Conservation (phyloP, 2,113 vertebrate genomes). For the Hylia prasina region DNA sequence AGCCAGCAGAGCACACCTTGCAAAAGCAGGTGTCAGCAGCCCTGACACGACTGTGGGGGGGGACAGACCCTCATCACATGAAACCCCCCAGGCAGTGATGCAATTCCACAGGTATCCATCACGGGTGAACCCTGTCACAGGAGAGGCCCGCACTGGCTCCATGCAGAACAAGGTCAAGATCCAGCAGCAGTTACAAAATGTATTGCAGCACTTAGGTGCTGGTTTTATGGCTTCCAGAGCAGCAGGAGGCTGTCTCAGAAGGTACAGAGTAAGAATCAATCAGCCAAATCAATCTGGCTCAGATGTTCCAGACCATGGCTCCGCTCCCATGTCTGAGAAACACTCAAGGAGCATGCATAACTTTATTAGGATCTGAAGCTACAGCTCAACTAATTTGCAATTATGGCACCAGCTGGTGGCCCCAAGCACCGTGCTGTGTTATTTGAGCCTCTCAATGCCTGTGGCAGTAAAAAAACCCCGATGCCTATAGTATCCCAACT, state of each 20-base stretch:
- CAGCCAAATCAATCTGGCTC: not conserved
- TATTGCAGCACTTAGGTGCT: not conserved
- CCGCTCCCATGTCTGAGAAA: not conserved
- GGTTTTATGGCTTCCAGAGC: not conserved
- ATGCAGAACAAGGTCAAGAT: not conserved
- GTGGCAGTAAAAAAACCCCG: not conserved
- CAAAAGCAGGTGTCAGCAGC: not conserved
- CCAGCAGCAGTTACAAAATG: not conserved
- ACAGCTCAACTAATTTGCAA: conserved; percentile 10
- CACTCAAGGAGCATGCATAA: not conserved
- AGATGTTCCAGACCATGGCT: not conserved
- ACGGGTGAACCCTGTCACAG: accelerated
- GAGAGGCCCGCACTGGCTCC: not conserved
- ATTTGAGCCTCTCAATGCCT: not conserved
- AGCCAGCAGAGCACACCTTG: not conserved
- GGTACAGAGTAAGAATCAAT: not conserved
- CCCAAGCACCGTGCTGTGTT: not conserved
- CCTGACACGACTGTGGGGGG: accelerated
- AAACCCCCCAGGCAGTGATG: accelerated
- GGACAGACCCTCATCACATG: accelerated
- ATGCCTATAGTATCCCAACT: not conserved
- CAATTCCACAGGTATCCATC: not conserved
- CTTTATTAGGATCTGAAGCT: not conserved
- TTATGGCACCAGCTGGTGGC: conserved; percentile 10
- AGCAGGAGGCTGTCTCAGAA: not conserved